phyloP scores from a whole-genome alignment of 1,140 invertebrate genomes.

The Cryptotermes secundus region DNA sequence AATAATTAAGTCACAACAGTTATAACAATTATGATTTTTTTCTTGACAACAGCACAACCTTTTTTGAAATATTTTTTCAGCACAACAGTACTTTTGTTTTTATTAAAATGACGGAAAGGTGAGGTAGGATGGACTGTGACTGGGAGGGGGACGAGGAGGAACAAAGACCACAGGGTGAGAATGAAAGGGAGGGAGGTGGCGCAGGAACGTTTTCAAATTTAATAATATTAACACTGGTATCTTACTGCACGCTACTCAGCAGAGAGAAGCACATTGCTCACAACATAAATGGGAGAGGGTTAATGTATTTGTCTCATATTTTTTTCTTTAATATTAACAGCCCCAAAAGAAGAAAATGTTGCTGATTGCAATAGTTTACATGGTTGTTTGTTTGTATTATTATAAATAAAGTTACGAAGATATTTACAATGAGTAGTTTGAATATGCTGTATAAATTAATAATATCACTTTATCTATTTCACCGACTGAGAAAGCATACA shows the following conservation, averaged over 20 bases:
- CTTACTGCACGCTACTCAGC: not conserved
- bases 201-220: not conserved
- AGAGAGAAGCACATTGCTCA: not conserved
- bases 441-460: too few species aligned
- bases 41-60: constrained; percentile 39
- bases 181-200: not conserved
- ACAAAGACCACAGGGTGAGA: not conserved
- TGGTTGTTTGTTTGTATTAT: too few species aligned
- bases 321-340: too few species aligned
- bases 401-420: too few species aligned
- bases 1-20: constrained; percentile 36
- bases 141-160: not conserved
- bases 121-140: constrained; percentile 22
- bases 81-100: constrained; percentile 28
- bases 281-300: not conserved
- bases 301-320: too few species aligned
- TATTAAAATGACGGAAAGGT: constrained; percentile 30
- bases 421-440: too few species aligned
- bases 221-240: constrained; percentile 5
- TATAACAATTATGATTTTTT: constrained; percentile 38
- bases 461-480: too few species aligned
- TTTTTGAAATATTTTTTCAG: constrained; percentile 33
- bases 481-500: too few species aligned
- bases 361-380: too few species aligned
- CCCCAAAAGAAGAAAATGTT: too few species aligned